Conservation (phyloP, 2,797 vertebrate genomes). For the Geotrypetes seraphini region DNA sequence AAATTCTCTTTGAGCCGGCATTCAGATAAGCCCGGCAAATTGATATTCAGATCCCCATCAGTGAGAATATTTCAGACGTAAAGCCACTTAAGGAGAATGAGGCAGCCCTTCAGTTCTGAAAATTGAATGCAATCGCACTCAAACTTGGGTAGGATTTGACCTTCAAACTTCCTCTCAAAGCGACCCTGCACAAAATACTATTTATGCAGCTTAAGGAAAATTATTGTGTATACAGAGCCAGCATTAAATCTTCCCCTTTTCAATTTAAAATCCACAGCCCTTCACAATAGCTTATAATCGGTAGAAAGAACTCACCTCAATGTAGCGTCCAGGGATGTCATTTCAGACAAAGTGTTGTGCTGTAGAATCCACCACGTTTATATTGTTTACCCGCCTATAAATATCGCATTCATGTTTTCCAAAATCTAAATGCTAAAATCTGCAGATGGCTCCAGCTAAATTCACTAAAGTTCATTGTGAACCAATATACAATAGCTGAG, state of each 20-base stretch:
- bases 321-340: constrained; percentile 1
- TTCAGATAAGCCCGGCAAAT: not conserved
- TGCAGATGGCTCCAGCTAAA: constrained; percentile 2
- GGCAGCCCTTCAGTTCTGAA: constrained; percentile 11
- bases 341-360: constrained; percentile 1
- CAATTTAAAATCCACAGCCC: constrained; percentile 22
- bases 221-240: constrained; percentile 20
- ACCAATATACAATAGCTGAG: not conserved
- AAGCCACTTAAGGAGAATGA: constrained; percentile 8
- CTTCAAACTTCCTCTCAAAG: constrained; percentile 29
- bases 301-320: not conserved
- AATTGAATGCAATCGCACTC: constrained; percentile 1
- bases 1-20: too few relatives aligned
- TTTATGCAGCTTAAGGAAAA: constrained; percentile 44
- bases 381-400: constrained; percentile 6
- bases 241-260: constrained; percentile 26
- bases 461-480: constrained; percentile 13
- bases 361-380: constrained; percentile 7
- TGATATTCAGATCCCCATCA: constrained; percentile 5
- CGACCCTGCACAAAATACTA: constrained; percentile 32
- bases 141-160: constrained; percentile 15
- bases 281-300: not conserved
- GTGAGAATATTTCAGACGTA: constrained; percentile 6
- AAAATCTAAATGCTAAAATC: constrained; percentile 7
- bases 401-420: constrained; percentile 14